Base-by-base conservation (phyloP, 2,113 vertebrate species). In the Dryoscopus gambensis region DNA sequence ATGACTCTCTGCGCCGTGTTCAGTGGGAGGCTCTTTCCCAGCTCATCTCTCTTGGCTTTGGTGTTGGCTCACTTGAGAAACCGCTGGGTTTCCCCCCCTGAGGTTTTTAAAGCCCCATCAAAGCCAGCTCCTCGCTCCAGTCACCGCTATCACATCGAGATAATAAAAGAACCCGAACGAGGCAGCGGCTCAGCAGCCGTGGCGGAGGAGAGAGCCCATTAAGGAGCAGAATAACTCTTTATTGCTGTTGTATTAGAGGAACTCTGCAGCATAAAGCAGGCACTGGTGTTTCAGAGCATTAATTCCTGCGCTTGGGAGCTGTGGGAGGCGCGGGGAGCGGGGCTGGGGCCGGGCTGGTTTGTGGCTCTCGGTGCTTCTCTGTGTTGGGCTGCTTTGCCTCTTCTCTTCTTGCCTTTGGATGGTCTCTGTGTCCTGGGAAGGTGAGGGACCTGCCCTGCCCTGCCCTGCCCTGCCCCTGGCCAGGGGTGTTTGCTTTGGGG, bases 221-320 rank as follows among this genome's bases (percentile, higher is more conserved):
- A 87, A 93, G 64, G 37, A 83, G 79, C 53, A 53, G 87, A 84
- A 84, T 78, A 59, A 84, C 64, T 89, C 77, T 95, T 96, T 96
- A 96, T 89, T 88, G 95, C 95, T 77, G 78, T 37, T 93, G 64
- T 67, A 7, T 69, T 84, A 87, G 80, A 67, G 88, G 70, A 52
- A 21, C 57, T 79, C 6, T 2, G 67, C 70, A 44, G 88, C 67
- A 15, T 10, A 10, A 82, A 71, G 90, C 19, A 73, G 84, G 65
- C 75, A 1, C 59, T 69, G 1, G 21, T 7, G 71, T 86, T 87
- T 39, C 83, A 56, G 89, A 57, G 83, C 89, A 50, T 92, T 63
- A 64, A 95, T 92, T 95, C 62, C 80, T 13, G 44, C 1, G 2
- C 33, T 20, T n/a, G 70, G 87, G 79, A 93, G 65, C 4, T 0